phyloP scores from a whole-genome alignment of 2,113 vertebrate genomes.

The Grammomys dolichurus region DNA sequence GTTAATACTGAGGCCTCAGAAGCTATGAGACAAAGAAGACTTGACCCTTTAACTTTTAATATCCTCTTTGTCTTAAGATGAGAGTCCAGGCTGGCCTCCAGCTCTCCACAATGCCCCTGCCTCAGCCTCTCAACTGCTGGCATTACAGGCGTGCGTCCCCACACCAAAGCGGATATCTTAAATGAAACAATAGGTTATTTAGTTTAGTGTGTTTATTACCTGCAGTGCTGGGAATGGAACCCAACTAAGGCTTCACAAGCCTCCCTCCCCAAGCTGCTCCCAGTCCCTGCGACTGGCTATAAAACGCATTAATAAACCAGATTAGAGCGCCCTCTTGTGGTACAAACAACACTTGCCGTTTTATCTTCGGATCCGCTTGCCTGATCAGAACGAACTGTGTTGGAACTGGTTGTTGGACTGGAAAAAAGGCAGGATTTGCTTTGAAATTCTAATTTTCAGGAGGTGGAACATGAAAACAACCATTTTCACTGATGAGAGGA shows the following conservation, averaged over 20 bases:
- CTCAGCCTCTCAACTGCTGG: not conserved
- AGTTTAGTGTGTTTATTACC: not conserved
- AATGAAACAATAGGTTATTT: not conserved
- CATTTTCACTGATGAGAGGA: accelerated
- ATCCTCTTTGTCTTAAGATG: not conserved
- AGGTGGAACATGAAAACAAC: not conserved
- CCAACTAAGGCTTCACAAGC: not conserved
- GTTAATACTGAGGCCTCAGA: not conserved
- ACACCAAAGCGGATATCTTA: not conserved
- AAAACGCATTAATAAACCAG: not conserved
- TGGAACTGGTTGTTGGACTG: too few relatives aligned
- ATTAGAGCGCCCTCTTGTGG: not conserved
- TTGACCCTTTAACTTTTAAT: not conserved
- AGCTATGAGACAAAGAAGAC: not conserved
- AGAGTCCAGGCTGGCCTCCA: not conserved
- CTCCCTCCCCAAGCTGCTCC: too few relatives aligned
- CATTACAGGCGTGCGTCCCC: not conserved
- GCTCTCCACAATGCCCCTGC: not conserved
- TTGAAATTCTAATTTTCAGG: not conserved
- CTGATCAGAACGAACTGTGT: too few relatives aligned
- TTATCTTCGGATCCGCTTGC: not conserved
- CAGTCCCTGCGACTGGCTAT: too few relatives aligned
- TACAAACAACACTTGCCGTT: not conserved
- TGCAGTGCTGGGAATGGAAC: not conserved
- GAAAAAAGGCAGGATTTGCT: not conserved